Evolutionary conservation across 2,888 invertebrate genomes (phyloP).

Genomic region (Chalcis sispes): DNA sequence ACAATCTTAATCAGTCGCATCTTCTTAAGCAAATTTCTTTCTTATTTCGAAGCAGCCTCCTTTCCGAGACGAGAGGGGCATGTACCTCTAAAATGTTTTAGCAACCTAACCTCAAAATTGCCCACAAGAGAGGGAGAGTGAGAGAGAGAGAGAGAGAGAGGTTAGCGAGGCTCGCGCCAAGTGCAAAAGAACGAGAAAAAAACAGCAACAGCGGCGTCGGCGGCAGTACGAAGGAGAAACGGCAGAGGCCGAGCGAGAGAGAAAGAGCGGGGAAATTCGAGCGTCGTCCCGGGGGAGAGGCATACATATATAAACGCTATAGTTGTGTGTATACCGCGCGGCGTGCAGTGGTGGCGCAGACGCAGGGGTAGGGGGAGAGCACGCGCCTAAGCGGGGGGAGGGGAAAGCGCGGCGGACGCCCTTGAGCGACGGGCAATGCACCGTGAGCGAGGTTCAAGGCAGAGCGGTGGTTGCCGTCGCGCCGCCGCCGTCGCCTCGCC

Average conservation of each 20-base stretch:
- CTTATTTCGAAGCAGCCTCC: too few species aligned
- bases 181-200: conserved; percentile 10
- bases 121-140: too few species aligned
- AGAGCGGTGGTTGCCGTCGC: conserved; percentile 73
- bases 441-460: conserved; percentile 75
- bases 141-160: too few species aligned
- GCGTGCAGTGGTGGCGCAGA: not conserved
- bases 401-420: conserved; percentile 71
- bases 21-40: too few species aligned
- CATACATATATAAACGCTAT: too few species aligned
- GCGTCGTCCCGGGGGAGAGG: conserved; percentile 2
- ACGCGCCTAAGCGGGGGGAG: conserved; percentile 54
- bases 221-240: not conserved
- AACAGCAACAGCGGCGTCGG: not conserved
- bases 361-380: conserved; percentile 43
- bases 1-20: too few species aligned
- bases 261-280: conserved; percentile 39
- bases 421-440: conserved; percentile 77
- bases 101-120: too few species aligned
- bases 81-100: too few species aligned
- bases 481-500: conserved; percentile 58
- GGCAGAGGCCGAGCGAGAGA: not conserved
- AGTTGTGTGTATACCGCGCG: too few species aligned
- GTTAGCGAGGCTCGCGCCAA: conserved; percentile 11
- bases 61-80: too few species aligned